Percentiles rank a stretch among this genome's conserved stretches.
Conservation (phyloP, 1,140 invertebrate species). For the Danaus plexippus region DNA sequence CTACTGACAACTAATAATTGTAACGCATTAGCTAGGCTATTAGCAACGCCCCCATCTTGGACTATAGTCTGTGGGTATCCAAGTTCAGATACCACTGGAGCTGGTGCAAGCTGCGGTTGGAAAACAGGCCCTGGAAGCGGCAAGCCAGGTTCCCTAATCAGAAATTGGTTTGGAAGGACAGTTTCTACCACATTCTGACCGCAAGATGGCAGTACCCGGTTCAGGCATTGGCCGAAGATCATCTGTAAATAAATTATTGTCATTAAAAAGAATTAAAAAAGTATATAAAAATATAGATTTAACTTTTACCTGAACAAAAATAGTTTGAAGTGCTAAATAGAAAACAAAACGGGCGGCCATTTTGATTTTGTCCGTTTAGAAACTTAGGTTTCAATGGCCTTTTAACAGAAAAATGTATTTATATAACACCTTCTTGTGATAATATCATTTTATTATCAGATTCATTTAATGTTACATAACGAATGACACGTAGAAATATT, state of each 20-base stretch:
- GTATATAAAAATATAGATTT: constrained; percentile 7
- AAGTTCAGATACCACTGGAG: constrained; percentile 20
- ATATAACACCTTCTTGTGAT: not conserved
- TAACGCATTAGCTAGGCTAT: constrained; percentile 50
- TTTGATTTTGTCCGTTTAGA: constrained; percentile 12
- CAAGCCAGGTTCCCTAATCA: constrained; percentile 20
- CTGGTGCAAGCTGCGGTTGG: constrained; percentile 10
- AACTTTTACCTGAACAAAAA: constrained; percentile 23
- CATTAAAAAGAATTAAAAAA: constrained; percentile 1
- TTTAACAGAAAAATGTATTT: constrained; percentile 1
- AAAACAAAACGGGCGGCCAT: constrained; percentile 16
- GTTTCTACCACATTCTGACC: constrained; percentile 30
- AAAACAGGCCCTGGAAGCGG: constrained; percentile 10
- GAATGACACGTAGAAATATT: no score
- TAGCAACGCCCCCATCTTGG: constrained; percentile 51
- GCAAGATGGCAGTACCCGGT: constrained; percentile 31
- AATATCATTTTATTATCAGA: no score
- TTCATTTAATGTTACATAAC: no score
- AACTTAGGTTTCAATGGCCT: not conserved
- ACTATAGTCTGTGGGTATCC: constrained; percentile 41
- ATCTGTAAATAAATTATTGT: constrained; percentile 24
- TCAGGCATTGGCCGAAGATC: constrained; percentile 34
- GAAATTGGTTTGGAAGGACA: constrained; percentile 33
- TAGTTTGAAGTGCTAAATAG: constrained; percentile 18
- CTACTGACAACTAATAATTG: constrained; percentile 57